A percentile compares a stretch with the other conserved stretches of the same genome.
Conservation (phyloP, 2,113 vertebrate species). For the Gymnocephalus cernua region DNA sequence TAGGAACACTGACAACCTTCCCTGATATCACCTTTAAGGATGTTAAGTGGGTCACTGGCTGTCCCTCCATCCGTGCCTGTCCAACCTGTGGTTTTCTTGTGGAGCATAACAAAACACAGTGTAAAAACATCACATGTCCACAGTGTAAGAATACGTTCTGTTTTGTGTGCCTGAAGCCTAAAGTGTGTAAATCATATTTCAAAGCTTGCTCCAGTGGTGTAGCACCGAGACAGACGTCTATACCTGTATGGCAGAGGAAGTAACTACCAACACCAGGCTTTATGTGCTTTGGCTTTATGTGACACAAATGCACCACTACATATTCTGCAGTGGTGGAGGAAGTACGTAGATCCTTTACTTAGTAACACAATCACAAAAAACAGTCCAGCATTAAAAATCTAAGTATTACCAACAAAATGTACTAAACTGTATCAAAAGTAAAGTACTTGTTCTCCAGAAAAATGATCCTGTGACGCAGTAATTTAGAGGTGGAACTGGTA, state of each 20-base stretch:
- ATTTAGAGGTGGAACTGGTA: too few species aligned
- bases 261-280: background rate
- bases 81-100: constrained; percentile 72
- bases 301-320: background rate
- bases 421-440: too few species aligned
- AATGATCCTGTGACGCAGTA: too few species aligned
- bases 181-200: constrained; percentile 10
- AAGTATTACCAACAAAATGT: too few species aligned
- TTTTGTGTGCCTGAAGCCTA: constrained; percentile 72
- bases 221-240: background rate
- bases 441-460: too few species aligned
- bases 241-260: background rate
- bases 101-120: constrained; percentile 61
- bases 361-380: too few species aligned
- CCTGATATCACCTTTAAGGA: background rate
- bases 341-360: too few species aligned
- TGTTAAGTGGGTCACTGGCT: constrained; percentile 30
- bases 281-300: background rate
- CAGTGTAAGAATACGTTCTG: constrained; percentile 76
- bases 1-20: constrained; percentile 24
- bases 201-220: background rate
- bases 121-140: constrained; percentile 71
- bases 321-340: too few species aligned
- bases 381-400: too few species aligned
- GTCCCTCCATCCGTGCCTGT: constrained; percentile 74